Evolutionary conservation across 1,140 invertebrate genomes (phyloP), one percentile per base, ranked within the genome.

Genomic region (Drosophila rufa): DNA sequence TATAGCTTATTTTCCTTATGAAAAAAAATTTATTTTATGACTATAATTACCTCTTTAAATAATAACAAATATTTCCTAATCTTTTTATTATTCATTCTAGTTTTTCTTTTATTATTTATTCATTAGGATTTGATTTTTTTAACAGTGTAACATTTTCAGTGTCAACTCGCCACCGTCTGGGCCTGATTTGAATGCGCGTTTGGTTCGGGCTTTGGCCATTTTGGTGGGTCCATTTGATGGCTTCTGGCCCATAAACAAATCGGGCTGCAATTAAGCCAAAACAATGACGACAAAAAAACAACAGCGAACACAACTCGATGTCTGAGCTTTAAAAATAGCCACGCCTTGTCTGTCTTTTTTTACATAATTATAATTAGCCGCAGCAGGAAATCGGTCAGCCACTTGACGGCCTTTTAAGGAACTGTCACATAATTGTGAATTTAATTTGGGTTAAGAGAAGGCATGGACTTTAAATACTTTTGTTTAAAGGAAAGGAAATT

Each of bases 121-220:
- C 1, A 5, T 38, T 15, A 5, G 3, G 2, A 5, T 5, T 11
- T 5, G 7, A 40, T n/a, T 40, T n/a, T n/a, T 40, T 12, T 58
- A 14, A 0, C 38, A 42, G 51, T 56, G 40, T 58, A 40, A 11
- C 46, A 25, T 40, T 71, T 75, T 71, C 77, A 76, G 76, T 69
- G 75, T 79, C 75, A 62, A 45, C 53, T 14, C 11, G 53, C 53
- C 53, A 40, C 51, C 30, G 50, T 61, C 38, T 58, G 68, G 68
- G 75, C 69, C 82, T 80, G 85, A 80, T 89, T 89, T 90, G 85
- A 89, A 90, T 89, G 85, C 84, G 71, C 77, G 22, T 89, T 80
- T 84, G 84, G 80, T 76, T 43, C 40, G 15, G 47, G 51, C 60
- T 43, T 61, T 75, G 47, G 61, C 79, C 83, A 79, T 84, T 84